A percentile compares a stretch with the other conserved stretches of the same genome.
Conservation (phyloP, 1,140 invertebrate species). For the Capitella teleta region DNA sequence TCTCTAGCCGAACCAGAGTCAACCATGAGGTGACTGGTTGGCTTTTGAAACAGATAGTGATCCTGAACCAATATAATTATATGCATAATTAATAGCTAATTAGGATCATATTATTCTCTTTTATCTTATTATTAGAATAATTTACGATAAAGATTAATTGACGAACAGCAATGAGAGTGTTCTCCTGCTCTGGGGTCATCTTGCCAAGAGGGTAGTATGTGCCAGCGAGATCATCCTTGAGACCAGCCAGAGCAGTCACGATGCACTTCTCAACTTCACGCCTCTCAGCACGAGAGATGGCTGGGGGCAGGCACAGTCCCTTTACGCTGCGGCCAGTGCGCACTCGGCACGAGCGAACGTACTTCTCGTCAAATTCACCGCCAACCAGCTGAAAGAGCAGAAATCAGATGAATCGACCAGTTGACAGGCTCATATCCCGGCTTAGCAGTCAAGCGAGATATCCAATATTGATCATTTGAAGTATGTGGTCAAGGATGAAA, state of each 20-base stretch:
- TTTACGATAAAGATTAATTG: background rate
- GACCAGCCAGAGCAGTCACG: slow-evolving; percentile 18
- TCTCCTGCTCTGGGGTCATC: slow-evolving; percentile 24
- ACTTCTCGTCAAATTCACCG: slow-evolving; percentile 19
- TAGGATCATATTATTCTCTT: no score
- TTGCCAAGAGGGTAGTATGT: slow-evolving; percentile 29
- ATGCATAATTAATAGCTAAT: background rate
- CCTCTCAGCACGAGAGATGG: slow-evolving; percentile 18
- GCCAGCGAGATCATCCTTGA: slow-evolving; percentile 29
- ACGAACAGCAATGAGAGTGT: slow-evolving; percentile 4
- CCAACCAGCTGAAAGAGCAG: slow-evolving; percentile 5
- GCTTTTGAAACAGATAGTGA: slow-evolving; percentile 12
- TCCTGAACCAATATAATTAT: slow-evolving; percentile 1
- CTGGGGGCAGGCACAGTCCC: slow-evolving; percentile 16
- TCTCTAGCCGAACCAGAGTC: slow-evolving; percentile 6
- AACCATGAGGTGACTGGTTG: slow-evolving; percentile 8
- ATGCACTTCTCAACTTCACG: slow-evolving; percentile 27
- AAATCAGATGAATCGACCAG: background rate
- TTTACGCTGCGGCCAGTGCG: slow-evolving; percentile 15
- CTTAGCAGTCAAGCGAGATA: background rate
- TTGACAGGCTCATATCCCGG: background rate
- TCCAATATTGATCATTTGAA: background rate
- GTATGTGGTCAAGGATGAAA: no score
- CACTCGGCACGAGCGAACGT: slow-evolving; percentile 17
- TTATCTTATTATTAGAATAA: no score